Conservation (phyloP, 2,797 vertebrate genomes). For the Buphagus erythrorhynchus region DNA sequence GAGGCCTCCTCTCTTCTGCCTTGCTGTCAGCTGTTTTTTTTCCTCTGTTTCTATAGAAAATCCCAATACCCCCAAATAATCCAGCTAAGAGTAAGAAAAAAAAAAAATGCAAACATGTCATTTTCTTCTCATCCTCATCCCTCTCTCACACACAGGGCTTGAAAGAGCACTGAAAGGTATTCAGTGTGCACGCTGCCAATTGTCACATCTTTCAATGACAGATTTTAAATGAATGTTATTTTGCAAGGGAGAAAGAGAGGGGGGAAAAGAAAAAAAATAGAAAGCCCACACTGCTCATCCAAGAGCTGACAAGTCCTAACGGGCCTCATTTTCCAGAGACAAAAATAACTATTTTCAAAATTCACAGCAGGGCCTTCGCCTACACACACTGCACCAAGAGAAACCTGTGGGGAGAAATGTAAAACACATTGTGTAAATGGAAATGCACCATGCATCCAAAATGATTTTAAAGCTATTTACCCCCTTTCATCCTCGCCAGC, state of each 20-base stretch:
- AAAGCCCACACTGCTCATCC: constrained; percentile 76
- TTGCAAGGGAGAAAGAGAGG: constrained; percentile 3
- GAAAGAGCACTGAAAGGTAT: constrained; percentile 57
- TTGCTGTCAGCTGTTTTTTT: not conserved
- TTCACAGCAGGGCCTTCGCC: constrained; percentile 85
- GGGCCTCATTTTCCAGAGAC: constrained; percentile 82
- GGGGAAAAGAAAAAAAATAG: not conserved
- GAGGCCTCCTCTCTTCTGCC: constrained; percentile 24
- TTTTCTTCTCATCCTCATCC: constrained; percentile 54
- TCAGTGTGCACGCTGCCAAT: constrained; percentile 54
- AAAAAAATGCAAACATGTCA: constrained; percentile 48
- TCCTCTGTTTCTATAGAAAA: constrained; percentile 63
- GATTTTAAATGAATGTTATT: constrained; percentile 71
- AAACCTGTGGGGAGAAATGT: constrained; percentile 78
- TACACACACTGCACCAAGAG: constrained; percentile 79
- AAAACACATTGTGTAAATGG: constrained; percentile 76
- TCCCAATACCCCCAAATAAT: constrained; percentile 65
- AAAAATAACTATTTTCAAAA: constrained; percentile 86
- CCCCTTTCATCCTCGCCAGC: constrained; percentile 12
- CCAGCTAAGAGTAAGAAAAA: constrained; percentile 26
- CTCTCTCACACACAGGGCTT: constrained; percentile 49
- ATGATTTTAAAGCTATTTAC: constrained; percentile 29
- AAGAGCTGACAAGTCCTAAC: constrained; percentile 82
- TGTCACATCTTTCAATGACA: constrained; percentile 72
- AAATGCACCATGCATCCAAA: constrained; percentile 60